These are phyloP conservation scores for Dallia pectoralis DNA, from an alignment of 2,797 vertebrate genomes.

Conservation along the genomic window DNA sequence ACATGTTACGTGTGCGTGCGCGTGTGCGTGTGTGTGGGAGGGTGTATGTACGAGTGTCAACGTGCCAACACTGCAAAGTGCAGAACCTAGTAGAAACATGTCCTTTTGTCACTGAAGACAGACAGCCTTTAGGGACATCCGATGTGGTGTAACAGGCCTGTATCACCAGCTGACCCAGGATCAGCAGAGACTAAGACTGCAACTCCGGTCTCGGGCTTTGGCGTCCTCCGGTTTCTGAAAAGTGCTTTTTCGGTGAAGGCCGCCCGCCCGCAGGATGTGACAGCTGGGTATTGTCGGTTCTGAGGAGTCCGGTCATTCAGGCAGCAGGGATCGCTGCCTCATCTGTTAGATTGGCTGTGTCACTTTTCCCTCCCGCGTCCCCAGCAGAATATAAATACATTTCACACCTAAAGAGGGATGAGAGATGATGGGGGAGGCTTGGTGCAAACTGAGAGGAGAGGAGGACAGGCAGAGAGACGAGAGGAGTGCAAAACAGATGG, in stretches of 20 bases:
- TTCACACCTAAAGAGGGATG: constrained; percentile 65
- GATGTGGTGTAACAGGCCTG: constrained; percentile 36
- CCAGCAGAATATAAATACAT: constrained; percentile 63
- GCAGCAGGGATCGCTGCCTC: constrained; percentile 49
- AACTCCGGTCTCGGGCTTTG: constrained; percentile 3
- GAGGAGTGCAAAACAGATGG: constrained; percentile 25
- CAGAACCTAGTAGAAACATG: constrained; percentile 38
- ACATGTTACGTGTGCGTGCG: not conserved
- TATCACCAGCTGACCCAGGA: constrained; percentile 39
- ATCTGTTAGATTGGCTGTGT: constrained; percentile 59
- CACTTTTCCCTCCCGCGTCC: constrained; percentile 41
- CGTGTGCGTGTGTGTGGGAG: not conserved
- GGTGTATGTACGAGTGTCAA: not conserved
- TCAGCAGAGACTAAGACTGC: constrained; percentile 34
- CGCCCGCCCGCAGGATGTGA: constrained; percentile 29
- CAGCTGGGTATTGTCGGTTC: constrained; percentile 57
- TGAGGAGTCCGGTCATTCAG: constrained; percentile 48
- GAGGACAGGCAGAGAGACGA: constrained; percentile 35
- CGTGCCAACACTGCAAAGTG: constrained; percentile 24
- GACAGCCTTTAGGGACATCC: constrained; percentile 38
- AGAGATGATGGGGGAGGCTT: constrained; percentile 29
- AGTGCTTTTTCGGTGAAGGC: constrained; percentile 37
- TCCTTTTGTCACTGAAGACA: constrained; percentile 47
- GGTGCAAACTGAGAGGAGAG: constrained; percentile 48
- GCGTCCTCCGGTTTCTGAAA: constrained; percentile 54